These are phyloP conservation scores for Percina caprodes DNA, from an alignment of 2,113 vertebrate species.

Conservation along the genomic window DNA sequence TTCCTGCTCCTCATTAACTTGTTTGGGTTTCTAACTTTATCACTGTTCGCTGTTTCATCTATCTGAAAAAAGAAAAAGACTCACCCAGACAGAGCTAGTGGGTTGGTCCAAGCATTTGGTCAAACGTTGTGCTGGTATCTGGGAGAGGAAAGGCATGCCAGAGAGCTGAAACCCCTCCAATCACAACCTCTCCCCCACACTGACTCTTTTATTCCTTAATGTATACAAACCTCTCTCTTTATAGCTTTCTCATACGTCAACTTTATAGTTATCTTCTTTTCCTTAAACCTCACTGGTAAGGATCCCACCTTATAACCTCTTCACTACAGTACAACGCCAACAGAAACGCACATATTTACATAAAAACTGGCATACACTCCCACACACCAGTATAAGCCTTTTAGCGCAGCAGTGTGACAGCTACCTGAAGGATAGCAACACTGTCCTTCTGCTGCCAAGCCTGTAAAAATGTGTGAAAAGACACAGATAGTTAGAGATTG, in stretches of 20 bases:
- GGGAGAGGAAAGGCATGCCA: conserved; percentile 29
- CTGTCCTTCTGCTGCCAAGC: conserved; percentile 36
- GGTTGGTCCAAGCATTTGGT: conserved; percentile 36
- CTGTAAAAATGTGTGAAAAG: conserved; percentile 9
- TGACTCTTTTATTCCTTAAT: not conserved
- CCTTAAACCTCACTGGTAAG: not conserved
- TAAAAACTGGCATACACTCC: conserved; percentile 13
- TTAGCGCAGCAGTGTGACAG: conserved; percentile 29
- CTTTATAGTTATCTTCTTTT: not conserved
- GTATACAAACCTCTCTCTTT: not conserved
- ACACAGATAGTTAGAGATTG: not conserved
- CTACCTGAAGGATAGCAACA: conserved; percentile 22
- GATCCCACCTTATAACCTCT: not conserved
- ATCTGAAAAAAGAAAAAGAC: conserved; percentile 39
- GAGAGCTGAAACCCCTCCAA: not conserved
- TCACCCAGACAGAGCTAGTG: conserved; percentile 38
- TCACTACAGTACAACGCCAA: not conserved
- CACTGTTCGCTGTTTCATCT: conserved; percentile 25
- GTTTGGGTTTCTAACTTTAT: conserved; percentile 71
- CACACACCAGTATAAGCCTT: conserved; percentile 2
- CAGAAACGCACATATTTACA: conserved; percentile 10
- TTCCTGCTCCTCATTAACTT: conserved; percentile 70
- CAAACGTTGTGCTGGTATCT: conserved; percentile 37
- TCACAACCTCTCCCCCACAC: not conserved
- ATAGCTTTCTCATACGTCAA: no score